Evolutionary conservation across 2,797 vertebrate species (phyloP), one percentile per base, ranked within the genome.

Genomic region (Enteromius thamalakanensis): DNA sequence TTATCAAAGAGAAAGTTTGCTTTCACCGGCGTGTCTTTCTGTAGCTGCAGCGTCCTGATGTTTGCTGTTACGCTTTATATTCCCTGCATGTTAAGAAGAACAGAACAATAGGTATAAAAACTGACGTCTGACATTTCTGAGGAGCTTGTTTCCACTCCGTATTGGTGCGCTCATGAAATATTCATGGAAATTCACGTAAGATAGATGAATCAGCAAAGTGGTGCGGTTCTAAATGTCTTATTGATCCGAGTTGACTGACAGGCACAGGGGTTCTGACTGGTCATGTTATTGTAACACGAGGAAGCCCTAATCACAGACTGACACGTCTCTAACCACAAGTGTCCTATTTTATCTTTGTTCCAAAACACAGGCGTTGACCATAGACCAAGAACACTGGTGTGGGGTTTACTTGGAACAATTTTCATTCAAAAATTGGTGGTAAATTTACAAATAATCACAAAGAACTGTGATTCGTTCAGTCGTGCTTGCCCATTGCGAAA

Each of bases 191-290:
- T 49, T 78, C 87, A 64, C 49, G 55, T 75, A 79, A 86, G 83
- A 89, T 62, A 62, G 80, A 84, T 70, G 81, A 68, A 60, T 85
- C 86, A 88, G 87, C 85, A 81, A 68, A 85, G 70, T 34, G 65
- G 67, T 79, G 84, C 47, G 75, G 67, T 79, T 81, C 58, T 60
- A 64, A 86, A 86, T 60, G 37, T 26, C 65, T 21, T 83, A 85
- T 89, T 85, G 86, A 88, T 87, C 60, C 7, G 9, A 53, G 37
- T 62, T 55, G 81, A 79, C 75, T 72, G 80, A 45, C 69, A 60
- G 55, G 60, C 62, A 34, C 72, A 26, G 40, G 68, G 68, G 40
- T 78, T 45, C 53, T 19, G 40, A 84, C 60, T 17, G 69, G 37
- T 81, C 40, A 12, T 68, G 58, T 88, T 68, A 60, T 37, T 85